Evolutionary conservation across 2,888 invertebrate species (phyloP).

Genomic region (Scaptomyza flava): DNA sequence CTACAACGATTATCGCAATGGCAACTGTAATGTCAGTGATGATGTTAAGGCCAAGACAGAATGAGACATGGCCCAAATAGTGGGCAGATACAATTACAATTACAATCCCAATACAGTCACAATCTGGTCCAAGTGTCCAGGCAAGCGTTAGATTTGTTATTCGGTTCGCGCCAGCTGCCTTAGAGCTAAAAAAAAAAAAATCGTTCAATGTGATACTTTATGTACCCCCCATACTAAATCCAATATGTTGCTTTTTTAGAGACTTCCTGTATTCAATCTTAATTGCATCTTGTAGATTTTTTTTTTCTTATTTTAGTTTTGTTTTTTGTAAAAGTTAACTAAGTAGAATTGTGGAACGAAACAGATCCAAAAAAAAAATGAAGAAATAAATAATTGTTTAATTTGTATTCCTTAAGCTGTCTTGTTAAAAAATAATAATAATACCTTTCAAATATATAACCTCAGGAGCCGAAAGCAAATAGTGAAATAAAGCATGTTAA

Average conservation of each 20-base stretch:
- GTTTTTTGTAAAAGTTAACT: background rate
- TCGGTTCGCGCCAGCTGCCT: background rate
- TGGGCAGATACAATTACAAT: conserved; percentile 6
- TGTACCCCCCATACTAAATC: conserved; percentile 19
- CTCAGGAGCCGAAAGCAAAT: background rate
- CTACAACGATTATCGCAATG: conserved; percentile 28
- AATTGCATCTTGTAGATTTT: background rate
- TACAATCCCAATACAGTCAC: conserved; percentile 42
- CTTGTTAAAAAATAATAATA: too few relatives aligned
- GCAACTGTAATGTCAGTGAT: conserved; percentile 51
- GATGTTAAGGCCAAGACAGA: conserved; percentile 59
- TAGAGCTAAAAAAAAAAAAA: conserved; percentile 17
- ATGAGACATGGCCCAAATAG: conserved; percentile 48
- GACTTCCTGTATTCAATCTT: conserved; percentile 8
- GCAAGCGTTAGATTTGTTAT: conserved; percentile 22
- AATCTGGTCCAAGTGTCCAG: conserved; percentile 55
- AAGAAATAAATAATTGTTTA: background rate
- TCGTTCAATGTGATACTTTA: conserved; percentile 56
- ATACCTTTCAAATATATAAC: background rate
- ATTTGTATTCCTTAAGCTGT: too few relatives aligned
- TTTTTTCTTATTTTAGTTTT: background rate
- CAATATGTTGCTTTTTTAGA: conserved; percentile 1
- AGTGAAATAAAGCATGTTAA: background rate
- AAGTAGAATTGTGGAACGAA: background rate
- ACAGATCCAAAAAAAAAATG: background rate